A percentile compares a stretch with the other conserved stretches of the same genome.
These are phyloP conservation scores for Ypsolopha sequella DNA, from an alignment of 2,888 invertebrate species.

Conservation along the genomic window DNA sequence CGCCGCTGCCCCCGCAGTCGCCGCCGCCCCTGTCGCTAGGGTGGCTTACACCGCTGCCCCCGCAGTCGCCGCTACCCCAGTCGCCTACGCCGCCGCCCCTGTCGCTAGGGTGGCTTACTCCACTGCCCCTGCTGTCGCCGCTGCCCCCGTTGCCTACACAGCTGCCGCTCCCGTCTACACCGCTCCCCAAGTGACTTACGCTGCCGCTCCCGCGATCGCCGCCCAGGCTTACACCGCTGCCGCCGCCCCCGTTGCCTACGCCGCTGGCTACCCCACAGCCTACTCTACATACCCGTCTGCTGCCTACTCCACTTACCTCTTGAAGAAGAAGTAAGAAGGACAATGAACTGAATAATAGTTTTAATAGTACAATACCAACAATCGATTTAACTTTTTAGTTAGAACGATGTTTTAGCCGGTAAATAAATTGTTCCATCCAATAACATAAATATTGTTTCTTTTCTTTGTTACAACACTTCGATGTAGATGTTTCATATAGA, in stretches of 20 bases:
- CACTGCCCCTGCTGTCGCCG: conserved; percentile 1
- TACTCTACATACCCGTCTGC: conserved; percentile 7
- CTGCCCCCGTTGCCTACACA: conserved; percentile 3
- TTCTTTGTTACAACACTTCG: too few species aligned
- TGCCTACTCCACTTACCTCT: conserved; percentile 4
- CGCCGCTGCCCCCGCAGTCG: conserved; percentile 8
- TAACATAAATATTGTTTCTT: too few species aligned
- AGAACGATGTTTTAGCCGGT: neutral
- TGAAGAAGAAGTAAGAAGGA: neutral
- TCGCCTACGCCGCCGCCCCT: conserved; percentile 5
- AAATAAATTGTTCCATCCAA: too few species aligned
- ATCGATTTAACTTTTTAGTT: neutral
- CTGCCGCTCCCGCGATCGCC: neutral
- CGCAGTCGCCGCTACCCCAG: neutral
- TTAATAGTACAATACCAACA: neutral
- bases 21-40: neutral
- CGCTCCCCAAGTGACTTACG: neutral
- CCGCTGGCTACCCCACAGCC: neutral
- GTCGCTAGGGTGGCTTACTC: conserved; percentile 2
- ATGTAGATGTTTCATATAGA: too few species aligned
- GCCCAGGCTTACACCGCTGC: neutral
- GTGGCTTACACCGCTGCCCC: neutral
- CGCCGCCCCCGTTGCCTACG: conserved; percentile 9
- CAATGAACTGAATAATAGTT: neutral
- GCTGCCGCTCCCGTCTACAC: conserved; percentile 3